These are phyloP conservation scores for Thunnus maccoyii DNA, from an alignment of 2,113 vertebrate genomes.

Conservation along the genomic window DNA sequence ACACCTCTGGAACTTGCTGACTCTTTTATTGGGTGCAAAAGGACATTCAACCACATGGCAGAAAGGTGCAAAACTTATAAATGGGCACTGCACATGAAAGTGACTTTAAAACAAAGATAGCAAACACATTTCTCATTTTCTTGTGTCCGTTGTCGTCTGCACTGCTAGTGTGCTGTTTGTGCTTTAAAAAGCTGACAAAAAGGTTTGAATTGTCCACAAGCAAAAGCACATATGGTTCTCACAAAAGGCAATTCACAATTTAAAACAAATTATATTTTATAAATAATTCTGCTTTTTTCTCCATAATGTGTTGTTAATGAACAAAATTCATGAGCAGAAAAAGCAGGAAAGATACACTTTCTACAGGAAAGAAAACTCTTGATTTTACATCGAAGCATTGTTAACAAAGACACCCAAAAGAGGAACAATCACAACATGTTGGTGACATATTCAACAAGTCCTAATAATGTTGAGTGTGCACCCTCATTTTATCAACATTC, in stretches of 20 bases:
- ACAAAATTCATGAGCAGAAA: slow-evolving; percentile 69
- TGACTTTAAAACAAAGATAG: slow-evolving; percentile 57
- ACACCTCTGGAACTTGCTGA: slow-evolving; percentile 44
- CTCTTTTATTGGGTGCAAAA: slow-evolving; percentile 77
- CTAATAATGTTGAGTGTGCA: slow-evolving; percentile 3
- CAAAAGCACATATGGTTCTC: slow-evolving; percentile 79
- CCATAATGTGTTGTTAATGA: slow-evolving; percentile 55
- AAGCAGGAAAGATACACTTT: slow-evolving; percentile 56
- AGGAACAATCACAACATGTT: slow-evolving; percentile 51
- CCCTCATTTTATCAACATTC: slow-evolving; percentile 62
- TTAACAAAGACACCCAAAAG: slow-evolving; percentile 59
- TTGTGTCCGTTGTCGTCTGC: slow-evolving; percentile 24
- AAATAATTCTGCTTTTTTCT: slow-evolving; percentile 23
- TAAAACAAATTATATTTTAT: slow-evolving; percentile 41
- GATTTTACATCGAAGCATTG: slow-evolving; percentile 59
- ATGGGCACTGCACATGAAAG: slow-evolving; percentile 41
- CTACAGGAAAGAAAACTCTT: slow-evolving; percentile 39
- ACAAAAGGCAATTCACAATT: slow-evolving; percentile 80
- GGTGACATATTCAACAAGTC: slow-evolving; percentile 40
- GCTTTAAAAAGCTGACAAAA: slow-evolving; percentile 52
- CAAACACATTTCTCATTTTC: slow-evolving; percentile 42
- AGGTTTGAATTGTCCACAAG: slow-evolving; percentile 60
- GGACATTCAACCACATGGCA: slow-evolving; percentile 71
- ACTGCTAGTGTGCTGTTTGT: slow-evolving; percentile 22
- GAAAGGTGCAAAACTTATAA: slow-evolving; percentile 56